Evolutionary conservation across 2,113 vertebrate genomes (phyloP).

Genomic region (Electrona antarctica): DNA sequence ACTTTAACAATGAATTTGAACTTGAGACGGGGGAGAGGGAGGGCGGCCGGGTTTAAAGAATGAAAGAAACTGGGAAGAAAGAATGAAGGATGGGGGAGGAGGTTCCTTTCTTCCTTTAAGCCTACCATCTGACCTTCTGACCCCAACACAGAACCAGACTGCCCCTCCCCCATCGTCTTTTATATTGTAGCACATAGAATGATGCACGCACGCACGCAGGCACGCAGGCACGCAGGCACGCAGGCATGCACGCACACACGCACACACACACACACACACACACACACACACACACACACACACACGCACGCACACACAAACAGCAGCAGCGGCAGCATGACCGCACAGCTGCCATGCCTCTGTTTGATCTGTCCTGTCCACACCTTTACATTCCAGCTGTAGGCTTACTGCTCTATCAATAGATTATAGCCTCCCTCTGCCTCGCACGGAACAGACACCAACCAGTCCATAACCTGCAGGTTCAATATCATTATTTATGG

Average conservation of each 20-base stretch:
- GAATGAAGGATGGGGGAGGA: constrained; percentile 26
- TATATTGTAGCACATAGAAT: too few species aligned
- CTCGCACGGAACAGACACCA: constrained; percentile 20
- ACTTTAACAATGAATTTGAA: constrained; percentile 67
- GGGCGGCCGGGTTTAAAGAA: constrained; percentile 22
- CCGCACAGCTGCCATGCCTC: constrained; percentile 18
- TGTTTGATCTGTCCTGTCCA: constrained; percentile 48
- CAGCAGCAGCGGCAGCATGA: neutral
- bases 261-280: neutral
- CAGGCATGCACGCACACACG: neutral
- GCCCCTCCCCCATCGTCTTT: neutral
- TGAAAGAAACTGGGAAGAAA: constrained; percentile 29
- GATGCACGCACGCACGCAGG: neutral
- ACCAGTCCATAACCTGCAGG: too few species aligned
- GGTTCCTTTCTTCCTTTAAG: constrained; percentile 28
- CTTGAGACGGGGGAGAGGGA: constrained; percentile 46
- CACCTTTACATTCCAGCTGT: constrained; percentile 48
- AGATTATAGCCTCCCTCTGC: constrained; percentile 49
- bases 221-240: constrained; percentile 5
- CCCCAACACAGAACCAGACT: constrained; percentile 33
- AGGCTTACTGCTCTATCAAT: constrained; percentile 34
- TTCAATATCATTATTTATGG: too few species aligned
- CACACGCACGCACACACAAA: constrained; percentile 13
- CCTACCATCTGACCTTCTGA: constrained; percentile 51
- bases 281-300: constrained; percentile 1